Evolutionary conservation across 2,888 invertebrate genomes (phyloP).

Genomic region (Camptogramma bilineatum): DNA sequence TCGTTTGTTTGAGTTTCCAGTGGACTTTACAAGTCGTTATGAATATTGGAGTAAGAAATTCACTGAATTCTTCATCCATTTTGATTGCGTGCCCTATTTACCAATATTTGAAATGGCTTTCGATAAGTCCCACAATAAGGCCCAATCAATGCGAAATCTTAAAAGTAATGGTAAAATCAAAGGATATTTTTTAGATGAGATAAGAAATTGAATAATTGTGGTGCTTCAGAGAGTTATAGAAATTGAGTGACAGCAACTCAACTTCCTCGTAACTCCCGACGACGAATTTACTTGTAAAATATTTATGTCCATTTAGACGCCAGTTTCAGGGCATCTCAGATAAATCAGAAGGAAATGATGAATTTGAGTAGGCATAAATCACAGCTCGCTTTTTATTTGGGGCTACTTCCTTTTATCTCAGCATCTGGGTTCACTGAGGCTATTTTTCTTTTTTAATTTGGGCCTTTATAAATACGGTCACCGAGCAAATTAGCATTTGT

Average conservation of each 20-base stretch:
- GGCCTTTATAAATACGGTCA: conserved; percentile 20
- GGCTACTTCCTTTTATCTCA: conserved; percentile 35
- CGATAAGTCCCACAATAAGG: conserved; percentile 8
- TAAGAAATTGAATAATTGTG: background rate
- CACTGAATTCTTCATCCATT: conserved; percentile 39
- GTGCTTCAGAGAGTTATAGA: conserved; percentile 17
- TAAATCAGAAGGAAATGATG: conserved; percentile 54
- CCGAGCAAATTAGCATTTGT: conserved; percentile 31
- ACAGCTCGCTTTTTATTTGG: conserved; percentile 21
- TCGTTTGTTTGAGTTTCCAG: conserved; percentile 60
- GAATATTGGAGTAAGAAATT: conserved; percentile 55
- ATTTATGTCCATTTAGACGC: conserved; percentile 61
- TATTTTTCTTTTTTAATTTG: conserved; percentile 33
- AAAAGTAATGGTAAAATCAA: background rate
- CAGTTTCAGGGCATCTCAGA: conserved; percentile 50
- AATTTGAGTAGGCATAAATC: conserved; percentile 49
- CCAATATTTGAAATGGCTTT: conserved; percentile 21
- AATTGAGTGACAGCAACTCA: conserved; percentile 29
- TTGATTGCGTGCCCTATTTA: conserved; percentile 38
- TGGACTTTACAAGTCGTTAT: conserved; percentile 55
- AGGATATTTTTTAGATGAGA: background rate
- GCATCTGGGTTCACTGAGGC: conserved; percentile 6
- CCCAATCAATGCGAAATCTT: background rate
- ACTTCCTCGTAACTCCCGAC: conserved; percentile 33
- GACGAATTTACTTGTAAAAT: conserved; percentile 61